Conservation (phyloP, 2,888 invertebrate genomes). For the Poecilus cupreus region DNA sequence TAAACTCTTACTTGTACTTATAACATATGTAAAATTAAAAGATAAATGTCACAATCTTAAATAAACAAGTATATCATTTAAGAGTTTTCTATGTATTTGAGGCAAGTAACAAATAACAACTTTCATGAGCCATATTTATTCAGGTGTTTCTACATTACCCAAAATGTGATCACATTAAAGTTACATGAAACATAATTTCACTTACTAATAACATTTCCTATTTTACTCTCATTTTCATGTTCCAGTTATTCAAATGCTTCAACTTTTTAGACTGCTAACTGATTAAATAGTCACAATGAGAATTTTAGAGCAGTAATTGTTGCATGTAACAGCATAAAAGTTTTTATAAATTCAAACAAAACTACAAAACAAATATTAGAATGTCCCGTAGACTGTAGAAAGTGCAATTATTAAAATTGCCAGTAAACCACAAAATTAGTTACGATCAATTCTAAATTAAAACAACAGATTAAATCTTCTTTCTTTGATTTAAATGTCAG, state of each 20-base stretch:
- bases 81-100: not conserved
- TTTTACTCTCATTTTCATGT: too few species aligned
- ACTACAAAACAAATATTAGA: not conserved
- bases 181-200: too few species aligned
- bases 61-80: not conserved
- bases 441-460: constrained; percentile 12
- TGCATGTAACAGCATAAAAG: not conserved
- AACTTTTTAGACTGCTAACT: too few species aligned
- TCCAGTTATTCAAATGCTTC: too few species aligned
- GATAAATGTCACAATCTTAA: not conserved
- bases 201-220: too few species aligned
- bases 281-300: not conserved
- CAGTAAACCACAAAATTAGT: constrained; percentile 6
- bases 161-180: too few species aligned
- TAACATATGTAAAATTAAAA: not conserved
- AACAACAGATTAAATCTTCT: constrained; percentile 5
- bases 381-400: not conserved
- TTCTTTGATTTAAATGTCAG: not conserved
- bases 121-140: not conserved
- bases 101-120: not conserved
- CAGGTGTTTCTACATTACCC: too few species aligned
- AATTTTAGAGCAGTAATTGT: not conserved
- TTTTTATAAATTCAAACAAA: not conserved
- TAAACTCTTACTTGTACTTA: not conserved
- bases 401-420: not conserved